Evolutionary conservation across 2,113 vertebrate species (phyloP).

Genomic region (Propithecus coquereli): DNA sequence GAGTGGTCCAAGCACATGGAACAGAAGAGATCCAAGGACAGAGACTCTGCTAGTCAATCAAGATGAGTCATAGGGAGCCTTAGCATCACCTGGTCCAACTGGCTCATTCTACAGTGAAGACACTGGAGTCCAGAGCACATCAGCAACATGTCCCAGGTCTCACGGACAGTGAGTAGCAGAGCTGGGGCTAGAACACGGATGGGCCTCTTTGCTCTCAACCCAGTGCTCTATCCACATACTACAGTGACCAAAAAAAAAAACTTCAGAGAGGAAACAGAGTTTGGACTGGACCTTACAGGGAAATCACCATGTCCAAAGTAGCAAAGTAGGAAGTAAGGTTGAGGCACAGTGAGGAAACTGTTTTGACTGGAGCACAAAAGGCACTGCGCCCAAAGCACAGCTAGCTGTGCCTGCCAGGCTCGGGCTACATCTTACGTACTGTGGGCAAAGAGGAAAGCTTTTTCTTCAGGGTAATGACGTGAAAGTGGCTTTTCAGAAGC

Average conservation of each 20-base stretch:
- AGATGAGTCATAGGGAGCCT: background rate
- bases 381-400: background rate
- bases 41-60: background rate
- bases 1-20: background rate
- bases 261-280: background rate
- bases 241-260: background rate
- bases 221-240: background rate
- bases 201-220: background rate
- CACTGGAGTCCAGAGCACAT: background rate
- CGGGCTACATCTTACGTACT: background rate
- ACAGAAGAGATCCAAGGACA: background rate
- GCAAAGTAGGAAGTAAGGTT: background rate
- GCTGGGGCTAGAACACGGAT: background rate
- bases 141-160: background rate
- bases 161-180: background rate
- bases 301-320: background rate
- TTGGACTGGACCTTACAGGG: background rate
- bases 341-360: background rate
- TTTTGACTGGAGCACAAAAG: background rate
- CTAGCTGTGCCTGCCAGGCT: accelerated
- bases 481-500: background rate
- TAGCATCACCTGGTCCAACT: background rate
- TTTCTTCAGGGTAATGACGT: background rate
- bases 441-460: background rate
- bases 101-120: background rate